Base-by-base conservation (phyloP, 2,113 vertebrate genomes). In the Bagarius yarrelli region DNA sequence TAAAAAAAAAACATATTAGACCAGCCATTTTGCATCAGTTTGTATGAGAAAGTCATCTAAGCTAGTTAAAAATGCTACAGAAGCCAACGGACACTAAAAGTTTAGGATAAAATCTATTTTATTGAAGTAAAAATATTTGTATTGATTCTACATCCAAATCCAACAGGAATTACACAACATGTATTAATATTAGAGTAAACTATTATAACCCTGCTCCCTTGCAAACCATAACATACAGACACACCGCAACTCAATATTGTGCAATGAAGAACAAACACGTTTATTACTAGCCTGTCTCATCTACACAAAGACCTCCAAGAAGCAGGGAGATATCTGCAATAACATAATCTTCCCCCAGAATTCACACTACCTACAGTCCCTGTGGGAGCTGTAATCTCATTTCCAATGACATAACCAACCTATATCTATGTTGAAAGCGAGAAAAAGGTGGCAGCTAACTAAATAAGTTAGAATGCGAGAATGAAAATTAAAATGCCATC, bases 401-500 rank as follows among this genome's bases (percentile, higher is more conserved):
- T 89, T 84, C 85, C 90, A 91, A 90, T 89, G 89, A 91, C 87
- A 81, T 77, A 83, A 88, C 92, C 87, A 90, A 91, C 90, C 90
- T 85, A 88, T 91, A 89, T 91, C 90, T 89, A 79, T 81, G 86
- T 89, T 88, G 86, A 89, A 89, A 81, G 87, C 50, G 82, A 78
- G 74, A 81, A 84, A n/a, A 84, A 88, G 78, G 78, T 8, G 78
- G 81, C 75, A 79, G 82, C 71, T 86, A 92, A 92, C 93, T 88
- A 91, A 91, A 92, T 90, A 86, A 91, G 89, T 89, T 88, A 88
- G 88, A 89, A 90, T 86, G 94, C 94, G 89, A 92, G 92, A 94
- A 95, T 96, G 95, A 98, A 96, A 98, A 98, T 97, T 95, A 98
- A 98, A 98, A 97, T 94, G 91, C 93, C 93, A 93, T 92, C 92